Evolutionary conservation across 92 coral and sea anemone genomes (phyloP), one percentile per base, ranked within the genome.

Genomic region (Phenganax subtilis): DNA sequence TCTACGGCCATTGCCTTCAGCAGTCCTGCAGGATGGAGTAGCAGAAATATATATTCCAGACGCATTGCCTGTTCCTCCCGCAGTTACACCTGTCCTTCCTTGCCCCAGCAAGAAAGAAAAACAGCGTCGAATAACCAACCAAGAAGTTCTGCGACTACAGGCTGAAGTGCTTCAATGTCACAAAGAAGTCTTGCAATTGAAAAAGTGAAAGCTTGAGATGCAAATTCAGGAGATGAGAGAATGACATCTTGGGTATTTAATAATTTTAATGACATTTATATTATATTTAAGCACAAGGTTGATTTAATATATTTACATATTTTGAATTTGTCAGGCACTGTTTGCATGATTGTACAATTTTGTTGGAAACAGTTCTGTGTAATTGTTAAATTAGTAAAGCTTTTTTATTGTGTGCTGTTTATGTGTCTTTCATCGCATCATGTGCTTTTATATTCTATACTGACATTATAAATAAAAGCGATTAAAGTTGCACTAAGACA

Each of bases 191-290:
- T 69, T 7, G 75, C 7, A 7, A 0, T 69, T 69, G 75, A 69
- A 69, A 69, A 69, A 69, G 55, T 16, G 31, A 69, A 69, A 69
- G 31, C 75, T 69, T 69, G 52, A 69, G 31, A 30, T 69, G 15
- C 53, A 69, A 69, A 69, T 69, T 31, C 53, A 4, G 55, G 20
- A 10, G 10, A 69, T 69, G 9, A 69, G 27, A 69, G 75, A 17
- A 14, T 61, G 28, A 61, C n/a, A 56, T 15, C 60, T 56, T 56
- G 60, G 60, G 60, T 56, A 56, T 5, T 37, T 37, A 37, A 37
- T 37, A 37, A 37, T 37, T 37, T 5, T 37, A 37, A 37, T 1
- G 2, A 1, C 5, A 37, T 37, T 37, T 2, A 37, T 37, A 37
- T 37, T 37, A 37, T 37, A 37, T 37, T 37, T 37, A 37, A 37